Conservation (phyloP, 2,888 invertebrate genomes). For the Seladonia tumulorum region DNA sequence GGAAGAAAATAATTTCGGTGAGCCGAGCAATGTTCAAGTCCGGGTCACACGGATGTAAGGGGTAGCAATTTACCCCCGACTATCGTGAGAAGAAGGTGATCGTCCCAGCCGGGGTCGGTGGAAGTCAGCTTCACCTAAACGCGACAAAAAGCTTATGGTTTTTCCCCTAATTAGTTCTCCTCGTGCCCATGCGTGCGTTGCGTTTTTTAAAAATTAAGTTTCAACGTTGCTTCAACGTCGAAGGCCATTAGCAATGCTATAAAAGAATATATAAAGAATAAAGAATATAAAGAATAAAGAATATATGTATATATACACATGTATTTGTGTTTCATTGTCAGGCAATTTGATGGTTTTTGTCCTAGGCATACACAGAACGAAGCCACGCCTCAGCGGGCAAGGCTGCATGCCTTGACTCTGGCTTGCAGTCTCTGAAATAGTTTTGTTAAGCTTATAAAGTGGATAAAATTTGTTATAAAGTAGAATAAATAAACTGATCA, state of each 20-base stretch:
- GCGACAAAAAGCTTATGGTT: background rate
- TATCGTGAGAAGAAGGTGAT: background rate
- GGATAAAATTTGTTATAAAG: background rate
- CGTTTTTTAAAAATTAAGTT: slow-evolving; percentile 1
- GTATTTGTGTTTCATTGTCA: background rate
- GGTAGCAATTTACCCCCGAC: slow-evolving; percentile 1
- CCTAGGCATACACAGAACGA: too few species aligned
- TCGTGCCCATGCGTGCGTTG: background rate
- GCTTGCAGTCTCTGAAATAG: background rate
- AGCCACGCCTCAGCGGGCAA: too few species aligned
- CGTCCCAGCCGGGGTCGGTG: background rate
- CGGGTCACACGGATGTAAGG: background rate
- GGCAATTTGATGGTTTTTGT: background rate
- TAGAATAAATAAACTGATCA: too few species aligned
- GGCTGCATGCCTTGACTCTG: too few species aligned
- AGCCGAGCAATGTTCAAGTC: background rate
- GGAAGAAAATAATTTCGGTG: slow-evolving; percentile 15
- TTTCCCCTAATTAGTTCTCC: slow-evolving; percentile 16
- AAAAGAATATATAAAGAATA: too few species aligned
- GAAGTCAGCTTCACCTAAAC: slow-evolving; percentile 16
- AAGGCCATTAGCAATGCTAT: background rate
- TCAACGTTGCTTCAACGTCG: background rate
- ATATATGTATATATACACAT: too few species aligned
- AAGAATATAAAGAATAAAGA: too few species aligned
- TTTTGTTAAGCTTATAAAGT: background rate